Base-by-base conservation (phyloP, 2,113 vertebrate species). In the Alectura lathami region DNA sequence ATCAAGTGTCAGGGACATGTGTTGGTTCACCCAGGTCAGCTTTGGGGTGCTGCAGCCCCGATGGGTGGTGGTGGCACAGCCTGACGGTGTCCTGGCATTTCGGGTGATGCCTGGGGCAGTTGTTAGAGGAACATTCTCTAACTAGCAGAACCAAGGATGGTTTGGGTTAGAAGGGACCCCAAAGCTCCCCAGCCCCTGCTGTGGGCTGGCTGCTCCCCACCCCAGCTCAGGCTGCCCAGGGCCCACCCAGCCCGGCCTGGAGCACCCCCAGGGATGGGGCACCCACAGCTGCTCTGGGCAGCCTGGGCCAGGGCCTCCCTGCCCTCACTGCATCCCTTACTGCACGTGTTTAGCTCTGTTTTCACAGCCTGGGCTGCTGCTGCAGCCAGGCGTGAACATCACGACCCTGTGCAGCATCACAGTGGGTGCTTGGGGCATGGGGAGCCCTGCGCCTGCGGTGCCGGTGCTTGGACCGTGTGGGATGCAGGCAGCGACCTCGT, bases 1-100 rank as follows among this genome's bases (percentile, higher is more conserved):
- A 23, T 30, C 0, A 0, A 13, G 60, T 85, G 60, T 42, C 82
- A n/a, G 3, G 11, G 60, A 0, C 40, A 0, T 17, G 2, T 51
- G 54, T 62, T 48, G 47, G 63, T 77, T 42, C 53, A 67, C 29
- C 29, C 47, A 8, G 20, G n/a, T 54, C 45, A 4, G 12, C 43
- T 45, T 0, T 53, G 82, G 57, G 51, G 42, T 60, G 22, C 78
- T 57, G 2, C 64, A 9, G 16, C 17, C 3, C 54, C 20, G 32
- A 17, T 20, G 21, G 42, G 42, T 43, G 42, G 42, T 43, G 42
- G 42, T 43, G 42, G 42, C 42, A 43, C 42, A 43, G 42, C 42
- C 42, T 43, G 42, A 12, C 15, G 42, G 45, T 45, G 45, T 17
- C 45, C 45, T 45, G 45, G 56, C 32, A 14, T 57, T 57, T 34